A percentile compares a stretch with the other conserved stretches of the same genome.
Evolutionary conservation across 2,797 vertebrate species (phyloP).

Genomic region (Rhinella marina): DNA sequence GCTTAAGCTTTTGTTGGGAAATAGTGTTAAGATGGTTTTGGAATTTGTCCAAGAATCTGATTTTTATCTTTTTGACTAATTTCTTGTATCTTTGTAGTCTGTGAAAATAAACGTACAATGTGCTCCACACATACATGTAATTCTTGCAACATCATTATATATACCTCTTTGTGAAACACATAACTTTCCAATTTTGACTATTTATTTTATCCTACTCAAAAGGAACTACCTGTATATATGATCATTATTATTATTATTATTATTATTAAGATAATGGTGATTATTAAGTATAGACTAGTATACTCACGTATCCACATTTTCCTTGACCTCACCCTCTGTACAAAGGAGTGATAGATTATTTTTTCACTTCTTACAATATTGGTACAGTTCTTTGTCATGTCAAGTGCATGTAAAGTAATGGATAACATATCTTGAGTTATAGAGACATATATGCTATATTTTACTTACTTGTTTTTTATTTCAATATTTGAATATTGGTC

Average conservation of each 20-base stretch:
- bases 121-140: neutral
- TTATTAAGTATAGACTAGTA: neutral
- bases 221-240: neutral
- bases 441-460: too few relatives aligned
- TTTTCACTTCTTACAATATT: neutral
- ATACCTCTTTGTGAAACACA: conserved; percentile 1
- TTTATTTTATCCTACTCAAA: neutral
- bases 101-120: conserved; percentile 21
- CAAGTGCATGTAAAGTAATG: neutral
- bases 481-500: neutral
- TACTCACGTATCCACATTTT: neutral
- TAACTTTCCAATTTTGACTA: neutral
- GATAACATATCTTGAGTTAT: neutral
- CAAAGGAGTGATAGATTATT: neutral
- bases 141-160: neutral
- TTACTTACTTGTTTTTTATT: neutral
- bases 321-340: neutral
- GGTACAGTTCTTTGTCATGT: neutral
- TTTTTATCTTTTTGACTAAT: neutral
- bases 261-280: neutral
- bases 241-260: neutral
- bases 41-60: neutral
- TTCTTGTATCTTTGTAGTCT: neutral
- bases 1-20: conserved; percentile 21
- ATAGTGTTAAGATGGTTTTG: neutral